These are phyloP conservation scores for Podarcis raffonei DNA, from an alignment of 2,113 vertebrate species.

Conservation along the genomic window DNA sequence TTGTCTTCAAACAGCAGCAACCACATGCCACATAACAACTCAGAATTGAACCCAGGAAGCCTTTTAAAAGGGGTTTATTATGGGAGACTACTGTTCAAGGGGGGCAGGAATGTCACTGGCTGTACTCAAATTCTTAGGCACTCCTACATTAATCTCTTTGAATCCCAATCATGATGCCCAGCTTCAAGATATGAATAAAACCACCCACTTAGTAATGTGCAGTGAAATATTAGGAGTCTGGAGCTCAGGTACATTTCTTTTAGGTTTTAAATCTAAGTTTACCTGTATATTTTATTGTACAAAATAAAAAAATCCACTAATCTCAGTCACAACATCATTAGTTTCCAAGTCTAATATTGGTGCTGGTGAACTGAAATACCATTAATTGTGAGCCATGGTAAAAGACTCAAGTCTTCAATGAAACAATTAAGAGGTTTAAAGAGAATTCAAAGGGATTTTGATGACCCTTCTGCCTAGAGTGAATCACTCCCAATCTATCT, in stretches of 20 bases:
- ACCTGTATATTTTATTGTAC: not conserved
- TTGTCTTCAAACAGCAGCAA: not conserved
- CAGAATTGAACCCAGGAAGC: not conserved
- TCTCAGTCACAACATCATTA: not conserved
- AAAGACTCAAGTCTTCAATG: slow-evolving; percentile 46
- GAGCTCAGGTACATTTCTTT: not conserved
- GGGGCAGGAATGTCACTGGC: no score
- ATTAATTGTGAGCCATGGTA: slow-evolving; percentile 29
- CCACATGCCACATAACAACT: not conserved
- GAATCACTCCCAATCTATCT: slow-evolving; percentile 40
- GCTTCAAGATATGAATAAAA: not conserved
- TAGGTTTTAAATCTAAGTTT: not conserved
- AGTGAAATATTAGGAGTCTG: not conserved
- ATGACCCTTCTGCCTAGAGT: slow-evolving; percentile 11
- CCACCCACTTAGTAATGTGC: not conserved
- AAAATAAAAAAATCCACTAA: not conserved
- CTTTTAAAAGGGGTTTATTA: not conserved
- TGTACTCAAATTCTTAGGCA: not conserved
- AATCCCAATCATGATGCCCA: not conserved
- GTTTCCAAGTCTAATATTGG: slow-evolving; percentile 25
- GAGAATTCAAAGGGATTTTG: slow-evolving; percentile 15
- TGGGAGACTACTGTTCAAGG: not conserved
- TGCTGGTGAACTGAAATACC: slow-evolving; percentile 38
- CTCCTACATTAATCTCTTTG: not conserved
- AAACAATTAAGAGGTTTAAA: slow-evolving; percentile 39